A percentile compares a stretch with the other conserved stretches of the same genome.
These are phyloP conservation scores for Orientallactaga bullata DNA, from an alignment of 2,113 vertebrate genomes.

Conservation along the genomic window DNA sequence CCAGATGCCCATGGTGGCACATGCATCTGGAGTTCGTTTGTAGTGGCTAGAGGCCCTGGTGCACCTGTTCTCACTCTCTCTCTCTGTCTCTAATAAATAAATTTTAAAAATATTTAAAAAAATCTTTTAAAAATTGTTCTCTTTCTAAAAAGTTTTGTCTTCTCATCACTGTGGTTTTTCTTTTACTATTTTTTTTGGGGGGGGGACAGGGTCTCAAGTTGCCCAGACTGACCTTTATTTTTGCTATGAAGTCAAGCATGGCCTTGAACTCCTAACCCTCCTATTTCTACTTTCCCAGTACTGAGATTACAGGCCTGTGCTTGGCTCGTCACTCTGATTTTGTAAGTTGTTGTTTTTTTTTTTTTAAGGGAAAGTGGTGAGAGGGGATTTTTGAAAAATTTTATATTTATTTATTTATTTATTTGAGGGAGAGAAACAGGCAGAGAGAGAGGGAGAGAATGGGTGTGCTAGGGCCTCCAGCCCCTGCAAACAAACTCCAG, in stretches of 20 bases:
- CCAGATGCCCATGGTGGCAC: too few species aligned
- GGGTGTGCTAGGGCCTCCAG: too few species aligned
- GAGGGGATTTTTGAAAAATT: too few species aligned
- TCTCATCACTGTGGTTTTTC: constrained; percentile 1
- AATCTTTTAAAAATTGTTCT: background rate
- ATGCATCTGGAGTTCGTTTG: too few species aligned
- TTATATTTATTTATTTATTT: too few species aligned
- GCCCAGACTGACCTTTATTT: background rate
- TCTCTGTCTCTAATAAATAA: too few species aligned
- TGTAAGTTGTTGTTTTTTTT: constrained; percentile 14
- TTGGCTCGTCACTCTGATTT: background rate
- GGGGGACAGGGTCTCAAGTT: background rate
- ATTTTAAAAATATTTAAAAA: background rate
- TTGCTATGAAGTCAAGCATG: background rate
- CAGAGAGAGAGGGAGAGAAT: too few species aligned
- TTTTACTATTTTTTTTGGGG: background rate
- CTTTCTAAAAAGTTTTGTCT: background rate
- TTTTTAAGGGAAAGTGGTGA: too few species aligned
- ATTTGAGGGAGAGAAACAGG: too few species aligned
- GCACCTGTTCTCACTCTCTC: too few species aligned
- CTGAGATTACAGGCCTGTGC: background rate
- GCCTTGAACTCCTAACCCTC: background rate
- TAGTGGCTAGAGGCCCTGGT: too few species aligned
- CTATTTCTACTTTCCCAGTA: background rate
- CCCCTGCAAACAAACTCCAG: too few species aligned